Evolutionary conservation across 2,797 vertebrate species (phyloP).

Genomic region (Galago senegalensis): DNA sequence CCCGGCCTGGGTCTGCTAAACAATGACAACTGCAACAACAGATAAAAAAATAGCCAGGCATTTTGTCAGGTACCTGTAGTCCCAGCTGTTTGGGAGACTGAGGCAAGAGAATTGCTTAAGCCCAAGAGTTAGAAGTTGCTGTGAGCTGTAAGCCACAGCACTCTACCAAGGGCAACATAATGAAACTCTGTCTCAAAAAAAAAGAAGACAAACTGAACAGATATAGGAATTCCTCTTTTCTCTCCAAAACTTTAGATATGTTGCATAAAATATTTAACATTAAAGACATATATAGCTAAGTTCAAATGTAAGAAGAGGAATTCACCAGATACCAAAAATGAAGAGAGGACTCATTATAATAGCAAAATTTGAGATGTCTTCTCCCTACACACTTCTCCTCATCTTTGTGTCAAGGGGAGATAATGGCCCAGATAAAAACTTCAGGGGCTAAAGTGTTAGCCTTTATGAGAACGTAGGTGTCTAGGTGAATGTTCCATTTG

Average conservation of each 20-base stretch:
- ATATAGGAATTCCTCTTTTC: neutral
- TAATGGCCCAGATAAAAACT: neutral
- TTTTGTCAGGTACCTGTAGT: too few relatives aligned
- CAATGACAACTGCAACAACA: too few relatives aligned
- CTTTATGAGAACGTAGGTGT: neutral
- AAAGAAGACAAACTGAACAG: neutral
- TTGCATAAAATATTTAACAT: constrained; percentile 52
- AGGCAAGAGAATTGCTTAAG: too few relatives aligned
- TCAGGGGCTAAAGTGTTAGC: neutral
- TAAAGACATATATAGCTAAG: constrained; percentile 12
- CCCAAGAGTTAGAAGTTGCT: too few relatives aligned
- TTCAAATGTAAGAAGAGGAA: neutral
- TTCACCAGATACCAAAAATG: constrained; percentile 16
- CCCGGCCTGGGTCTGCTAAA: too few relatives aligned
- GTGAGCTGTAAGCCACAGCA: too few relatives aligned
- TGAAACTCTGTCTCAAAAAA: too few relatives aligned
- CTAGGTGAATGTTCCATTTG: neutral
- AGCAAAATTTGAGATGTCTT: neutral
- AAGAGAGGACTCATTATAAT: neutral
- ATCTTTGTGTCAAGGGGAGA: neutral
- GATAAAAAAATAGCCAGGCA: too few relatives aligned
- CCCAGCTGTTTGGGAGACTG: too few relatives aligned
- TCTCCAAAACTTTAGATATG: constrained; percentile 7
- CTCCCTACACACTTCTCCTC: neutral
- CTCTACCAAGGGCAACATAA: too few relatives aligned